Percentiles rank a stretch among this genome's conserved stretches.
phyloP scores from a whole-genome alignment of 2,797 vertebrate genomes.

The Acrocephalus scirpaceus region DNA sequence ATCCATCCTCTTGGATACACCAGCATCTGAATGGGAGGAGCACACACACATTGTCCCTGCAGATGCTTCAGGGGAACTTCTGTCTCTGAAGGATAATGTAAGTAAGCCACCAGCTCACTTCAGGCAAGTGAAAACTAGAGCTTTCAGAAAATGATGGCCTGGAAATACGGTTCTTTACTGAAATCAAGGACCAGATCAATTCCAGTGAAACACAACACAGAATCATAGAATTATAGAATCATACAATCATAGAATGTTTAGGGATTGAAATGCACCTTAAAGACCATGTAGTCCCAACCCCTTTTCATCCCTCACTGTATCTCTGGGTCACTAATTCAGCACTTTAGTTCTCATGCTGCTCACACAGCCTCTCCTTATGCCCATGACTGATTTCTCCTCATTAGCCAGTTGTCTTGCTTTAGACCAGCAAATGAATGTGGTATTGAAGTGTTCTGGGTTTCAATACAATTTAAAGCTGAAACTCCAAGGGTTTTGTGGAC shows the following conservation, averaged over 20 bases:
- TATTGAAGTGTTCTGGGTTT: background rate
- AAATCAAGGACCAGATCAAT: background rate
- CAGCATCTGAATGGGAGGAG: background rate
- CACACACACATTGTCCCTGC: background rate
- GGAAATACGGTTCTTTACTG: background rate
- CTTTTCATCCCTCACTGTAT: rapidly evolving
- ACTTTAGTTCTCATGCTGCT: background rate
- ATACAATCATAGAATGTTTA: background rate
- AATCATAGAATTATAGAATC: background rate
- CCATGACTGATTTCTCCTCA: background rate
- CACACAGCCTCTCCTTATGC: background rate
- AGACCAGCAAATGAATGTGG: background rate
- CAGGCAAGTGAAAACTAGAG: background rate
- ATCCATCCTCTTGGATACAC: background rate
- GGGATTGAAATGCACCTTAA: background rate
- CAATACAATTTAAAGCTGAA: background rate
- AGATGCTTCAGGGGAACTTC: background rate
- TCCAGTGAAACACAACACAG: background rate
- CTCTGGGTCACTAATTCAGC: background rate
- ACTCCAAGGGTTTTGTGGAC: background rate
- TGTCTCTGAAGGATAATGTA: background rate
- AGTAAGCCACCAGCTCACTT: background rate
- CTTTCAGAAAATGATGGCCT: background rate
- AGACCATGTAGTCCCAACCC: background rate
- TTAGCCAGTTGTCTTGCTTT: background rate